Evolutionary conservation across 37 sponge, comb jelly and placozoan species (phyloP).

Genomic region (Axinella damicornis): DNA sequence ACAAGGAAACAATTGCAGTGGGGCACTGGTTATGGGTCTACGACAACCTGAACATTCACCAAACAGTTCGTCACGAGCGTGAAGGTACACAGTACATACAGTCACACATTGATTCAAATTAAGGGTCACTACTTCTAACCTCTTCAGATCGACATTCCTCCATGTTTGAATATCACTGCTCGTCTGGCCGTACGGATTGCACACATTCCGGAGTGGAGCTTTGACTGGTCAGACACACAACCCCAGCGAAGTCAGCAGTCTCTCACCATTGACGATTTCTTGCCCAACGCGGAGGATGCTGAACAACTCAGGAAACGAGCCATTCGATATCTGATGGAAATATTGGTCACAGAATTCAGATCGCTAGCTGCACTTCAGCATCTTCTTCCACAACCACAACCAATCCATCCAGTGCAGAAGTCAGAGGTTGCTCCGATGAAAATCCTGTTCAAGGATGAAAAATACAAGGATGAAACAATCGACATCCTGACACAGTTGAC

Average conservation of each 20-base stretch:
- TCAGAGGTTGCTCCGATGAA: conserved; percentile 27
- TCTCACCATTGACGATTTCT: conserved; percentile 8
- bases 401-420: background rate
- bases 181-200: conserved; percentile 1
- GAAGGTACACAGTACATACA: conserved; percentile 16
- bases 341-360: background rate
- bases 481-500: conserved; percentile 28
- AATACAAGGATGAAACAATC: conserved; percentile 34
- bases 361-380: conserved; percentile 2
- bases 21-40: conserved; percentile 34
- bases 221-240: background rate
- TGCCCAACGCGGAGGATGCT: conserved; percentile 11
- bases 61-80: conserved; percentile 7
- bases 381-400: background rate
- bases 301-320: background rate
- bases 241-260: background rate
- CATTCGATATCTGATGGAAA: background rate
- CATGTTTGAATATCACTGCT: conserved; percentile 15
- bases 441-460: conserved; percentile 48
- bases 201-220: background rate
- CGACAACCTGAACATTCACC: conserved; percentile 24
- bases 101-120: background rate
- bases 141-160: conserved; percentile 13
- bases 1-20: background rate
- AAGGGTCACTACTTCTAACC: background rate